Evolutionary conservation across 2,888 invertebrate species (phyloP), one percentile per base, ranked within the genome.

Genomic region (Tupiocoris notatus): DNA sequence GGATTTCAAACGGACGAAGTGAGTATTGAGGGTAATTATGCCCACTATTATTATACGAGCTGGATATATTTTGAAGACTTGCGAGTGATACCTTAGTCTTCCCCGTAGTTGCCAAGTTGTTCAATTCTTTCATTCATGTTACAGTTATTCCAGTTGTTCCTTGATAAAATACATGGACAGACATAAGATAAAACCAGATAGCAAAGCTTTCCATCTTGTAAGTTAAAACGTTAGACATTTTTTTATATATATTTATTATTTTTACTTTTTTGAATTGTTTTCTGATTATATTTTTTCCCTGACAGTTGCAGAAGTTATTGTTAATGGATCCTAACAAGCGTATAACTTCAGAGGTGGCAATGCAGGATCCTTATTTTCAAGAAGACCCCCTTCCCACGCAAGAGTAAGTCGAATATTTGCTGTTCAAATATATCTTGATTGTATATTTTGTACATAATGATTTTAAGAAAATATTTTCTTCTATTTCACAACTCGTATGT

Each of bases 261-360:
- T 12, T 17, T 21, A 18, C 9, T 63, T 17, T 63, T 63, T 73
- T 59, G 18, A 3, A n/a, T 9, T 22, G 23, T 57, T 73, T 20
- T 70, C 73, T 22, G 17, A 20, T 71, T 71, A 21, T 75, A 3
- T 57, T 71, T 83, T 83, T 54, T 39, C n/a, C 17, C 1, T 22
- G 18, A 21, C 77, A 87, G 87, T 86, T 96, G 23, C 95, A 95
- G 84, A 90, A 94, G 82, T 85, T 98, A 79, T 85, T 99, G 65
- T 88, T 96, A 61, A 98, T 99, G 97, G 99, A 99, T 85, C 99
- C 99, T 0, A 96, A 94, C 79, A 96, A 96, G 84, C 87, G 99
- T 80, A 96, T 99, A 65, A 96, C 98, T 17, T 98, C 98, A 0
- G 97, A 97, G 83, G 93, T 94, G 83, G 98, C 99, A 2, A 96